Evolutionary conservation across 2,113 vertebrate genomes (phyloP), one percentile per base, ranked within the genome.

Genomic region (Plecturocebus donacophilus): DNA sequence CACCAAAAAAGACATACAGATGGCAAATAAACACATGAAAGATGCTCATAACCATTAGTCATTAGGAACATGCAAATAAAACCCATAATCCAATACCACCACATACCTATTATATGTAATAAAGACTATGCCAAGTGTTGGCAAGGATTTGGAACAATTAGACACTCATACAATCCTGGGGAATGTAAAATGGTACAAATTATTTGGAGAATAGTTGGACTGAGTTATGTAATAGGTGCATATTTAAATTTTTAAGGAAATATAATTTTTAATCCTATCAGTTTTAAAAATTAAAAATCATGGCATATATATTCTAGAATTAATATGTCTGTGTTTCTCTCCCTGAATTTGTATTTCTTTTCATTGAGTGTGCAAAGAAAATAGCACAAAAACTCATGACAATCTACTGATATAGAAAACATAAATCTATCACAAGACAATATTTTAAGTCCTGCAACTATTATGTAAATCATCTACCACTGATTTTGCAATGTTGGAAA

Each of bases 391-490:
- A 77, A 42, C 9, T 47, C 71, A 66, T 14, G 16, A 87, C 68
- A 88, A 77, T 64, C 42, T 87, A 83, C 3, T 58, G 12, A 70
- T 64, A 32, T 40, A 25, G n/a, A 71, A 91, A 83, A 84, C n/a
- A 71, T 38, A 91, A 87, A 95, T 97, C 21, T 83, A 88, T 66
- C 71, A 89, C 3, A 25, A 87, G 56, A 95, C 17, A 77, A 66
- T n/a, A 77, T 40, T 79, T 9, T 68, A 45, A 87, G 68, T 71
- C 20, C 27, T 91, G 11, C 73, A 77, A 77, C 10, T 87, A 42
- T 27, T 79, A 64, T 7, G 16, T 58, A 80, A 81, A 86, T 83
- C 17, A 27, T 73, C 79, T 81, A 25, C 32, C 17, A 35, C 66
- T 66, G 17, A 92, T 38, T 80, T 92, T 71, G 10, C 16, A 70